Percentiles rank a stretch among this genome's conserved stretches.
phyloP scores from a whole-genome alignment of 2,113 vertebrate species.

The Stegostoma tigrinum region DNA sequence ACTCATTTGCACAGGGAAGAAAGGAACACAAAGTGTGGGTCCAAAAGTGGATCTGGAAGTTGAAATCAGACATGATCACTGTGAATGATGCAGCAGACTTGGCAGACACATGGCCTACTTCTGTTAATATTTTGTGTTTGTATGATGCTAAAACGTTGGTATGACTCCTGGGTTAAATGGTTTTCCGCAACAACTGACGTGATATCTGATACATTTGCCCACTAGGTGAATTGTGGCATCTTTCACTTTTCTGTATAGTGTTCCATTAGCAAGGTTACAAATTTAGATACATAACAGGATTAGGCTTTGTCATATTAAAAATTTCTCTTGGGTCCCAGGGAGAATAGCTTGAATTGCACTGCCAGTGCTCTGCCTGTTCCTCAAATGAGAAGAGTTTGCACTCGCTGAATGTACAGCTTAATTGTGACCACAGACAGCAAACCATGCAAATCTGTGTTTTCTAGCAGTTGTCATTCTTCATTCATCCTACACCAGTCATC shows the following conservation, averaged over 20 bases:
- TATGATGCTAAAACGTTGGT: too few relatives aligned
- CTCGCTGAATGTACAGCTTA: not conserved
- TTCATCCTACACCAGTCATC: not conserved
- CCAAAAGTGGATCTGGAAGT: not conserved
- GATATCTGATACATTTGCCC: not conserved
- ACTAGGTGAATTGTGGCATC: not conserved
- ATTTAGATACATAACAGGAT: not conserved
- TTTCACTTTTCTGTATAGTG: not conserved
- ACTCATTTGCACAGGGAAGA: not conserved
- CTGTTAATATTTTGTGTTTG: not conserved
- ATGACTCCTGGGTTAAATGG: too few relatives aligned
- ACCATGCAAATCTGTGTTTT: not conserved
- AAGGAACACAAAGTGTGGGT: not conserved
- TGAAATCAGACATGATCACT: not conserved
- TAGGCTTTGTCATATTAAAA: not conserved
- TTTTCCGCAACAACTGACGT: not conserved
- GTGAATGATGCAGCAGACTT: not conserved
- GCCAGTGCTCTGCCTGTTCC: not conserved
- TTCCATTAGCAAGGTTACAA: not conserved
- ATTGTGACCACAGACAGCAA: not conserved
- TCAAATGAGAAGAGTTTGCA: not conserved
- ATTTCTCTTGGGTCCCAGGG: not conserved
- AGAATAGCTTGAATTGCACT: not conserved
- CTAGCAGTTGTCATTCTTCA: not conserved
- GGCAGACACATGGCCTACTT: not conserved